phyloP scores from a whole-genome alignment of 2,888 invertebrate species.

The Cheilosia scutellata region DNA sequence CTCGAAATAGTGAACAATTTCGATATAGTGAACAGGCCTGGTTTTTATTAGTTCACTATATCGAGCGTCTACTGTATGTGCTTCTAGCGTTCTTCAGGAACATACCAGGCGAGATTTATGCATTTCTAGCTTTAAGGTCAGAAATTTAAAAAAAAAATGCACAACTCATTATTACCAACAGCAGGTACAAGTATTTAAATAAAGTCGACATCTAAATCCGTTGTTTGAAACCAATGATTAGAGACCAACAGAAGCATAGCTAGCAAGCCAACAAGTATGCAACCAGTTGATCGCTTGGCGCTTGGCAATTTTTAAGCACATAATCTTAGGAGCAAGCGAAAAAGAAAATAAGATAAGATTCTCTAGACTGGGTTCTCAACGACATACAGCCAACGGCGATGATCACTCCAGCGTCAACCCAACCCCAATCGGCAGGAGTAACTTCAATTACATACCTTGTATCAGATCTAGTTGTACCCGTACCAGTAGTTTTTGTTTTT shows the following conservation, averaged over 20 bases:
- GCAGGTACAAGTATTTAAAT: neutral
- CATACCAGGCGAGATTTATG: too few species aligned
- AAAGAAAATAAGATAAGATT: neutral
- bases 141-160: too few species aligned
- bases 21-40: too few species aligned
- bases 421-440: too few species aligned
- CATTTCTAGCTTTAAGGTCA: too few species aligned
- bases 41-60: too few species aligned
- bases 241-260: neutral
- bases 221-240: neutral
- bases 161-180: too few species aligned
- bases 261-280: constrained; percentile 55
- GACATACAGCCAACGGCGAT: neutral
- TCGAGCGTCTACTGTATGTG: too few species aligned
- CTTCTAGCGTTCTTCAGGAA: too few species aligned
- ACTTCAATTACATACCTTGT: too few species aligned
- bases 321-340: constrained; percentile 56
- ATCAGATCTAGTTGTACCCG: neutral
- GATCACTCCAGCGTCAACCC: too few species aligned
- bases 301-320: constrained; percentile 31
- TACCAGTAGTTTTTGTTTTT: neutral
- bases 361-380: neutral
- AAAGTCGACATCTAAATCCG: neutral
- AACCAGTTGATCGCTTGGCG: neutral
- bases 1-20: too few species aligned